Percentiles rank a stretch among this genome's conserved stretches.
phyloP scores from a whole-genome alignment of 2,113 vertebrate genomes.

The Artemisiospiza belli region DNA sequence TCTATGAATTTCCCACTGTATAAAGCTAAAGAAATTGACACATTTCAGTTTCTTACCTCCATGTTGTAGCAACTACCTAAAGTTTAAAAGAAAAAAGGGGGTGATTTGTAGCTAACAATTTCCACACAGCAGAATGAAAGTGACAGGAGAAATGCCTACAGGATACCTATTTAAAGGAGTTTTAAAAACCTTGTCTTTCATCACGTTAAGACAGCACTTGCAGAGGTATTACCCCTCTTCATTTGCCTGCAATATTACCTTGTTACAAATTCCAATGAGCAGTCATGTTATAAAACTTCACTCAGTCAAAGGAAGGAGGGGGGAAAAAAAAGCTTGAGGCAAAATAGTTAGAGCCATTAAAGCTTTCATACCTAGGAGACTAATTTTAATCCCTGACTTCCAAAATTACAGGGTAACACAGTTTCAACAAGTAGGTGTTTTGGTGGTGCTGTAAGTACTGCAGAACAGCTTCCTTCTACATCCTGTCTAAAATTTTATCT shows the following conservation, averaged over 20 bases:
- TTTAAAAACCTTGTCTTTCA: constrained; percentile 5
- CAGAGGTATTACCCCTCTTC: neutral
- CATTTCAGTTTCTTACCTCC: neutral
- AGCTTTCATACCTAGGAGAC: neutral
- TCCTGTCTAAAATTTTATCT: neutral
- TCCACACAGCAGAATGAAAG: neutral
- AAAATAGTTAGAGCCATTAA: neutral
- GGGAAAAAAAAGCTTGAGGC: neutral
- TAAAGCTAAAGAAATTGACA: neutral
- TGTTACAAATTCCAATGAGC: neutral
- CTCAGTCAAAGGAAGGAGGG: neutral
- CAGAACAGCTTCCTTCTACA: neutral
- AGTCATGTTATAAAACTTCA: constrained; percentile 40
- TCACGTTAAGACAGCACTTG: neutral
- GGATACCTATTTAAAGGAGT: neutral
- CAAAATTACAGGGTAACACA: neutral
- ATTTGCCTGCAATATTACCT: neutral
- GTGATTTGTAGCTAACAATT: neutral
- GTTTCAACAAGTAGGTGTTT: neutral
- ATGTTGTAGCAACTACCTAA: neutral
- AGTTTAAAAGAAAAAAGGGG: neutral
- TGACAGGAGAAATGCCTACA: neutral
- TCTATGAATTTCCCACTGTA: neutral
- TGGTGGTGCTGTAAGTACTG: neutral
- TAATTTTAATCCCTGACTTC: neutral